These are phyloP conservation scores for Muschampia plurimacula DNA, from an alignment of 2,888 invertebrate species.

Conservation along the genomic window DNA sequence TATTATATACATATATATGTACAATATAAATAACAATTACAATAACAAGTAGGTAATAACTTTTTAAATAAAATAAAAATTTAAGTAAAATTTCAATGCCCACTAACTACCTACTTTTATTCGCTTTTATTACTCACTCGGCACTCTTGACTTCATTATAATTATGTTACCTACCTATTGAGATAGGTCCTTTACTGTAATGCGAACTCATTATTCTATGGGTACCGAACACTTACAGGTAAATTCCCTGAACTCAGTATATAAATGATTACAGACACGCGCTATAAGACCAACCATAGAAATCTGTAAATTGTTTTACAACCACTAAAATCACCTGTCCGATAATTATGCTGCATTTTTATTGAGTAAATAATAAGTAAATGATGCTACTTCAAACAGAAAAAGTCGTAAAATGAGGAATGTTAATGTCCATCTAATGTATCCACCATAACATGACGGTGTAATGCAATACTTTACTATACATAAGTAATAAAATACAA, in stretches of 20 bases:
- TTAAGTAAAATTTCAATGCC: too few species aligned
- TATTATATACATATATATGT: too few species aligned
- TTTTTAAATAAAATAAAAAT: too few species aligned
- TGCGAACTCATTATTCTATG: neutral
- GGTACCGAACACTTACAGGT: neutral
- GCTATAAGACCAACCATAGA: slow-evolving; percentile 9
- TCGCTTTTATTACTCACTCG: too few species aligned
- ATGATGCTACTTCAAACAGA: slow-evolving; percentile 36
- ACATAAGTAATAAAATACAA: neutral
- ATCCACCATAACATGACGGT: slow-evolving; percentile 14
- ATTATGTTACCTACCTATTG: too few species aligned
- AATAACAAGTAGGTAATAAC: too few species aligned
- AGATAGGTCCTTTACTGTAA: too few species aligned
- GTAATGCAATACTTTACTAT: slow-evolving; percentile 28
- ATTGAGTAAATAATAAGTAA: slow-evolving; percentile 36
- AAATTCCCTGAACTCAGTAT: slow-evolving; percentile 22
- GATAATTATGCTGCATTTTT: slow-evolving; percentile 30
- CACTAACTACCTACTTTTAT: too few species aligned
- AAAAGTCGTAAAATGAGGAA: slow-evolving; percentile 36
- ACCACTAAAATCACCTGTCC: slow-evolving; percentile 23
- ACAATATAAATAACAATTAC: too few species aligned
- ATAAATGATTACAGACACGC: slow-evolving; percentile 5
- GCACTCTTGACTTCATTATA: too few species aligned
- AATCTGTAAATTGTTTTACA: slow-evolving; percentile 25
- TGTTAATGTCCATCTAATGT: slow-evolving; percentile 23